A percentile compares a stretch with the other conserved stretches of the same genome.
Conservation (phyloP, 2,888 invertebrate species). For the Yponomeuta evonymella region DNA sequence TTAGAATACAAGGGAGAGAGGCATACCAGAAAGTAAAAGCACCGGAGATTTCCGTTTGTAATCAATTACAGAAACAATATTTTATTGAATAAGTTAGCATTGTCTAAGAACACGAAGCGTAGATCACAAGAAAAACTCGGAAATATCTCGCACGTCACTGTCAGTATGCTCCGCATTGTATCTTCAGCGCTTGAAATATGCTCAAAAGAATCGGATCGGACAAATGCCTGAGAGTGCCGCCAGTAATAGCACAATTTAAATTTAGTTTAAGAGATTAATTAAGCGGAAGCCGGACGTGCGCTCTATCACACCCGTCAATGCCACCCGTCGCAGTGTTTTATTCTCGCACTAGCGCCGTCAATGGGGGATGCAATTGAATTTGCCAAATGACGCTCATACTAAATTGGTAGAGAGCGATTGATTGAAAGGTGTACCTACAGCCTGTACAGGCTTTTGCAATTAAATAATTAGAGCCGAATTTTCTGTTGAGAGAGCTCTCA, state of each 20-base stretch:
- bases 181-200: constrained; percentile 42
- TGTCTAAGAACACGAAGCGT: not conserved
- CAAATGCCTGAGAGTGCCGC: constrained; percentile 35
- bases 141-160: constrained; percentile 26
- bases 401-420: constrained; percentile 68
- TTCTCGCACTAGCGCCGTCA: constrained; percentile 46
- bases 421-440: constrained; percentile 43
- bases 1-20: no score
- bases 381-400: constrained; percentile 65
- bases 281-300: constrained; percentile 44
- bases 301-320: constrained; percentile 61
- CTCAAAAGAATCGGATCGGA: constrained; percentile 44
- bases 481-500: not conserved
- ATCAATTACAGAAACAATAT: not conserved
- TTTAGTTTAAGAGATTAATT: constrained; percentile 68
- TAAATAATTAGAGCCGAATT: constrained; percentile 10
- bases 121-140: constrained; percentile 16
- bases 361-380: constrained; percentile 65
- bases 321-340: constrained; percentile 63
- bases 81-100: not conserved
- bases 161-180: constrained; percentile 31
- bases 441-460: constrained; percentile 4
- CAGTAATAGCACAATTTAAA: constrained; percentile 54
- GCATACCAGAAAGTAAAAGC: no score
- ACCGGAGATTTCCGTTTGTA: not conserved